Conservation (phyloP, 2,113 vertebrate species). For the Elephantulus edwardii region DNA sequence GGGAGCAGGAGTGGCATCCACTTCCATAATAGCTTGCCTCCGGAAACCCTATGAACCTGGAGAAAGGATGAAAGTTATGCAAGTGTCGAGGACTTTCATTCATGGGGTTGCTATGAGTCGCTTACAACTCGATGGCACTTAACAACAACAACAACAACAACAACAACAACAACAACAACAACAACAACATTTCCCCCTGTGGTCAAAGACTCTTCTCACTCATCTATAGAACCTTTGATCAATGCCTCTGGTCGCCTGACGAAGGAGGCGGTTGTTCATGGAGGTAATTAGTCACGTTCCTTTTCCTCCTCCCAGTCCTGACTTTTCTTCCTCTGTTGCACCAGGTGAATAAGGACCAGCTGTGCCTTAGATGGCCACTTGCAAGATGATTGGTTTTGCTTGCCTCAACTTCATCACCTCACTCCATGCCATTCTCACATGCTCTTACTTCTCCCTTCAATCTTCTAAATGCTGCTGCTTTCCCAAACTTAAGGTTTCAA, state of each 20-base stretch:
- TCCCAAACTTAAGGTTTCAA: background rate
- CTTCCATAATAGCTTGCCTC: too few relatives aligned
- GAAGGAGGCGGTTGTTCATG: background rate
- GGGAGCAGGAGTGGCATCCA: too few relatives aligned
- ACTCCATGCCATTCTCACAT: background rate
- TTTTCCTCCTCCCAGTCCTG: background rate
- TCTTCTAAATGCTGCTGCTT: background rate
- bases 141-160: too few relatives aligned
- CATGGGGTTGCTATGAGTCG: too few relatives aligned
- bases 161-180: too few relatives aligned
- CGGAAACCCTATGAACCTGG: too few relatives aligned
- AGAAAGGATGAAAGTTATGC: too few relatives aligned
- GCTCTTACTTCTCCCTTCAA: background rate
- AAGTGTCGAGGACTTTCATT: too few relatives aligned
- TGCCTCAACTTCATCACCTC: background rate
- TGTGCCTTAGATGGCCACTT: background rate
- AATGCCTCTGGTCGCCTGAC: background rate
- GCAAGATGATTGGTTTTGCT: background rate
- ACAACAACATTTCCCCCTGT: too few relatives aligned
- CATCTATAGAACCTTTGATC: background rate
- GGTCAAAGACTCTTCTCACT: too few relatives aligned
- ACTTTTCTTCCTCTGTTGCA: background rate
- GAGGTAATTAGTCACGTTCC: background rate
- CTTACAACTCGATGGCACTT: too few relatives aligned
- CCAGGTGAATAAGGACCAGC: background rate